Conservation (phyloP, 2,113 vertebrate genomes). For the Glaucidium brasilianum region DNA sequence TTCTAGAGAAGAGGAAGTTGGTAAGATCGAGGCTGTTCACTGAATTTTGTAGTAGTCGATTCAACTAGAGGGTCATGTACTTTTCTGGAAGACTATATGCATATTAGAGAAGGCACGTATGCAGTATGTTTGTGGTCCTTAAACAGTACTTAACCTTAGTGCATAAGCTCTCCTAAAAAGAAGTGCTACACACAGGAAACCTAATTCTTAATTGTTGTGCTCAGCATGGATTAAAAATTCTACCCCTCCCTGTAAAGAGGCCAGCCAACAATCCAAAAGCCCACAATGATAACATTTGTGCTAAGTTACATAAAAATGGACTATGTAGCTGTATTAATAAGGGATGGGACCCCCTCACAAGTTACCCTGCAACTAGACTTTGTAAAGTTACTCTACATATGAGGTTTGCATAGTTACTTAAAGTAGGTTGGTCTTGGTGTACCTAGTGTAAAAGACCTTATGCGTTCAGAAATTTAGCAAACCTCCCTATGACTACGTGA, state of each 20-base stretch:
- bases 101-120: neutral
- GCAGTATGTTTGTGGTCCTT: neutral
- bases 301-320: neutral
- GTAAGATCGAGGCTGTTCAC: neutral
- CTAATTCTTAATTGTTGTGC: neutral
- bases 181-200: neutral
- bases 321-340: neutral
- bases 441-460: neutral
- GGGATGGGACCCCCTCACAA: neutral
- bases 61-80: neutral
- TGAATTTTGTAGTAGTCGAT: neutral
- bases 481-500: neutral
- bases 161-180: neutral
- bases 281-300: neutral
- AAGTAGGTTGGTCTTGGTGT: neutral
- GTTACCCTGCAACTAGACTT: neutral
- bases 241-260: neutral
- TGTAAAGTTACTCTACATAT: neutral
- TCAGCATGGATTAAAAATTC: neutral
- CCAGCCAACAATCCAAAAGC: neutral
- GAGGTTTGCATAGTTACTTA: neutral
- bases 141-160: neutral
- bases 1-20: conserved; percentile 30
- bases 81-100: neutral
- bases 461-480: neutral